Conservation (phyloP, 1,140 invertebrate species). For the Bombyx mori region ASM3026992v2 NC_085129.1:14687001-14687500, state of each 20-base stretch:
- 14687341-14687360: slow-evolving; percentile 46
- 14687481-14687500: slow-evolving; percentile 54
- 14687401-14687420: slow-evolving; percentile 54
- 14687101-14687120: slow-evolving; percentile 52
- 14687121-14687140: slow-evolving; percentile 61
- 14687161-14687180: slow-evolving; percentile 53
- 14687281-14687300: slow-evolving; percentile 63
- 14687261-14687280: slow-evolving; percentile 54
- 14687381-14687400: slow-evolving; percentile 43
- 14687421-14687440: slow-evolving; percentile 50
- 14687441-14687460: slow-evolving; percentile 41
- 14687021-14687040: slow-evolving; percentile 31
- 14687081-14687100: slow-evolving; percentile 56
- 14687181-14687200: slow-evolving; percentile 56
- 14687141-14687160: slow-evolving; percentile 68
- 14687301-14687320: slow-evolving; percentile 37
- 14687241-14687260: slow-evolving; percentile 52
- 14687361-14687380: slow-evolving; percentile 45
- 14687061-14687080: slow-evolving; percentile 37
- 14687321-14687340: slow-evolving; percentile 44
- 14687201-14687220: slow-evolving; percentile 70
- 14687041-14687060: slow-evolving; percentile 29
- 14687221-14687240: slow-evolving; percentile 67
- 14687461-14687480: slow-evolving; percentile 51
- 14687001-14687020: slow-evolving; percentile 53